Percentiles rank a stretch among this genome's conserved stretches.
Conservation (phyloP, 1,140 invertebrate genomes). For the Meloidogyne hapla region DNA sequence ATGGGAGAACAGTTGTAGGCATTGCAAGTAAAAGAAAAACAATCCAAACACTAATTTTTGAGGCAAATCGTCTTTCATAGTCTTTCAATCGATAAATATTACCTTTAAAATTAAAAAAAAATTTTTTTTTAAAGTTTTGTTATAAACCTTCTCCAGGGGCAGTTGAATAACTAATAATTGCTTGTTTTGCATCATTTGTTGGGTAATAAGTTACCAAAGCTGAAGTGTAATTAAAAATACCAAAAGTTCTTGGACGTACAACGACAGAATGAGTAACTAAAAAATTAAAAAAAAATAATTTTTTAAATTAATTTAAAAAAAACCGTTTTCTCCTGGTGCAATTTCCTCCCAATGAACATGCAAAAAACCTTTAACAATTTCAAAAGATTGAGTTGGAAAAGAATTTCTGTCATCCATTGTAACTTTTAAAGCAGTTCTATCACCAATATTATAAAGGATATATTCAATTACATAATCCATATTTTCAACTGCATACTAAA, state of each 20-base stretch:
- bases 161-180: constrained; percentile 77
- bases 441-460: constrained; percentile 70
- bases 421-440: constrained; percentile 58
- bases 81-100: constrained; percentile 88
- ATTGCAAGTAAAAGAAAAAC: constrained; percentile 73
- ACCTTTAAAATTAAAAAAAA: constrained; percentile 45
- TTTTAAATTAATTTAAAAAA: not conserved
- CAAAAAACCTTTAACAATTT: constrained; percentile 60
- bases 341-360: constrained; percentile 55
- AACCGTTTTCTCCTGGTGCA: constrained; percentile 44
- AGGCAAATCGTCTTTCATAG: constrained; percentile 93
- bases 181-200: constrained; percentile 69
- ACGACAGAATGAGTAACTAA: constrained; percentile 79
- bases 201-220: constrained; percentile 85
- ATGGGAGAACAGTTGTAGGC: constrained; percentile 29
- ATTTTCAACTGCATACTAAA: constrained; percentile 88
- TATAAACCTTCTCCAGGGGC: constrained; percentile 85
- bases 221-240: constrained; percentile 94
- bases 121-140: not conserved
- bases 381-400: constrained; percentile 63
- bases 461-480: constrained; percentile 92
- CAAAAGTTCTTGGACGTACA: constrained; percentile 81
- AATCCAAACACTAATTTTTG: constrained; percentile 93
- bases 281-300: not conserved
- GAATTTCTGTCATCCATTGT: constrained; percentile 62